Conservation (phyloP, 2,888 invertebrate genomes). For the Cephus nigrinus region DNA sequence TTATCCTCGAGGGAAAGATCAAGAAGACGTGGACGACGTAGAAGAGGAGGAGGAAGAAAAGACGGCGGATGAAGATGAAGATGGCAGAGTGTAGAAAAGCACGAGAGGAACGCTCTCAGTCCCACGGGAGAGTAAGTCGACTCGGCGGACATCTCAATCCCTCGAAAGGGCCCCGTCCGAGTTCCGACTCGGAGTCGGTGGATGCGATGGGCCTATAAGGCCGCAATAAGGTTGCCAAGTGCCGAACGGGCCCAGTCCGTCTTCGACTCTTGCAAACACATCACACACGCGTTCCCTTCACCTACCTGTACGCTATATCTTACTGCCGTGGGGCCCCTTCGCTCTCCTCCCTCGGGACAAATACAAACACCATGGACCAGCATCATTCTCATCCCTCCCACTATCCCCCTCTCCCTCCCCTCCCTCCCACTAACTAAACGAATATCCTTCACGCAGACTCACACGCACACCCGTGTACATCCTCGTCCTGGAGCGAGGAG, state of each 20-base stretch:
- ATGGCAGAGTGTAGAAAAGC: slow-evolving; percentile 4
- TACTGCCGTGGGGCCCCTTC: not conserved
- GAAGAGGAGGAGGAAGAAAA: not conserved
- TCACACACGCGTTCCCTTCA: slow-evolving; percentile 1
- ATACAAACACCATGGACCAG: slow-evolving; percentile 22
- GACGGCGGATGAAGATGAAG: slow-evolving; percentile 1
- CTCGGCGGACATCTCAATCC: slow-evolving; percentile 13
- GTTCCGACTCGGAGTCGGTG: not conserved
- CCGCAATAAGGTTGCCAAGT: slow-evolving; percentile 7
- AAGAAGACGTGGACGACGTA: not conserved
- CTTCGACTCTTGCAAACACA: not conserved
- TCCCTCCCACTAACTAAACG: slow-evolving; percentile 18
- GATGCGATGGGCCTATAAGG: slow-evolving; percentile 5
- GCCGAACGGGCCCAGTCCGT: slow-evolving; percentile 1
- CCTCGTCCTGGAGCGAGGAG: slow-evolving; percentile 46
- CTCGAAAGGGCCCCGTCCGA: slow-evolving; percentile 11
- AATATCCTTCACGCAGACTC: slow-evolving; percentile 49
- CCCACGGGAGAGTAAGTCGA: slow-evolving; percentile 11
- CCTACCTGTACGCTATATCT: not conserved
- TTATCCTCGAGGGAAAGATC: slow-evolving; percentile 2
- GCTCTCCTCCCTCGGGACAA: slow-evolving; percentile 35
- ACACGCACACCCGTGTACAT: slow-evolving; percentile 44
- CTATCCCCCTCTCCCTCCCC: not conserved
- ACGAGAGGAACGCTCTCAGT: slow-evolving; percentile 7
- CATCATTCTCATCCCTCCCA: not conserved